Evolutionary conservation across 2,113 vertebrate genomes (phyloP).

Genomic region (Pelusios castaneus): DNA sequence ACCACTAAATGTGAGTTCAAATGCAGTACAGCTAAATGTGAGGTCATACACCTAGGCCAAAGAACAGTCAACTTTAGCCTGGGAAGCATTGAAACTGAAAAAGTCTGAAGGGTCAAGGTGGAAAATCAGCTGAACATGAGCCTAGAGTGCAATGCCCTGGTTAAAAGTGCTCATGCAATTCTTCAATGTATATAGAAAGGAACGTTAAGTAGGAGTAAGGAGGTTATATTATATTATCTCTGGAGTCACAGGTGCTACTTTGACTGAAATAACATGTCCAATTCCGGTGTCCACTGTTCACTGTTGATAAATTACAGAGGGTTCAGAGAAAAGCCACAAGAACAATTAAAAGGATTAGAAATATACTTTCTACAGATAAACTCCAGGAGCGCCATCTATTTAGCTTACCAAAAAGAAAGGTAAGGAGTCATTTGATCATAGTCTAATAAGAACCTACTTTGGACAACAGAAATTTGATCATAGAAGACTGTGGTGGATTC

Average conservation of each 20-base stretch:
- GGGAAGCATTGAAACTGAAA: neutral
- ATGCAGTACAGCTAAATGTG: neutral
- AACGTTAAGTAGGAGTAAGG: neutral
- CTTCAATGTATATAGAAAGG: neutral
- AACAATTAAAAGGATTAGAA: neutral
- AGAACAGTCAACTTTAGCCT: neutral
- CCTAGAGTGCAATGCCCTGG: neutral
- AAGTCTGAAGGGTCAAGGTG: neutral
- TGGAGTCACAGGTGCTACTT: neutral
- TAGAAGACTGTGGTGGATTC: neutral
- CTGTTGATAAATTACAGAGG: neutral
- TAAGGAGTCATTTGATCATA: neutral
- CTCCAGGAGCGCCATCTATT: neutral
- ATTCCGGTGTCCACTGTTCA: neutral
- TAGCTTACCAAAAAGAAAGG: conserved; percentile 1
- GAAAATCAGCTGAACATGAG: neutral
- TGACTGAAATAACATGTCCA: neutral
- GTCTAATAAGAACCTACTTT: neutral
- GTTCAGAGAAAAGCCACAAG: neutral
- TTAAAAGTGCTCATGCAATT: neutral
- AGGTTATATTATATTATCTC: neutral
- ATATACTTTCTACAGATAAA: neutral
- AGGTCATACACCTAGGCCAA: neutral
- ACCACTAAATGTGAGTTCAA: neutral
- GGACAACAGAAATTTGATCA: no score